These are phyloP conservation scores for Ellobium chinense DNA, from an alignment of 2,888 invertebrate species.

Conservation along the genomic window DNA sequence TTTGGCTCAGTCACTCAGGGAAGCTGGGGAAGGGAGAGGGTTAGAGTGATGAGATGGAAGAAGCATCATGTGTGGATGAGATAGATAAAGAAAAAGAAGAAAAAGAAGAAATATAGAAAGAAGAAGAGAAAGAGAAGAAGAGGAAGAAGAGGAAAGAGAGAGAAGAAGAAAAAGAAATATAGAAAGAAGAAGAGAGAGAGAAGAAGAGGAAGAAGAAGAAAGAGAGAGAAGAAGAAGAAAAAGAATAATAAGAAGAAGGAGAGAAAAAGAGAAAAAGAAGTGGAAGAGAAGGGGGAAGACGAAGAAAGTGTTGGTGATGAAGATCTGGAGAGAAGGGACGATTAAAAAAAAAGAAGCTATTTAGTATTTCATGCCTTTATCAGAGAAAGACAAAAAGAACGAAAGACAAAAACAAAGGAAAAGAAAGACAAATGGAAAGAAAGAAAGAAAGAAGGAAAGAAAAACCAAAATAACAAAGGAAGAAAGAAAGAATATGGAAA, in stretches of 20 bases:
- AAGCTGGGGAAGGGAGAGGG: not conserved
- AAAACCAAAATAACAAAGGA: not conserved
- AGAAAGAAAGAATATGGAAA: not conserved
- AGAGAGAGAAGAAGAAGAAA: not conserved
- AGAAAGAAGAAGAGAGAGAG: not conserved
- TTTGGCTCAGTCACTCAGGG: not conserved
- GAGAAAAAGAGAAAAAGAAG: not conserved
- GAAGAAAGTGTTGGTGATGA: too few relatives aligned
- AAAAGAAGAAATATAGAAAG: not conserved
- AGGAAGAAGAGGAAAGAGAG: constrained; percentile 1
- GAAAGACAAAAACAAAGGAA: not conserved
- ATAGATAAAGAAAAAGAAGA: not conserved
- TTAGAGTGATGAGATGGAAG: too few relatives aligned
- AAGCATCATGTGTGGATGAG: not conserved
- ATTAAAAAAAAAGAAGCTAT: too few relatives aligned
- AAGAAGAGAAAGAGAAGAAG: constrained; percentile 12
- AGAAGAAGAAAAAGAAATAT: not conserved
- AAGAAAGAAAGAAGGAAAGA: not conserved
- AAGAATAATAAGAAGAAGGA: not conserved
- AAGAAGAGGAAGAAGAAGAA: constrained; percentile 9
- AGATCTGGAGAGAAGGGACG: too few relatives aligned
- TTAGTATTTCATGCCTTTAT: too few relatives aligned
- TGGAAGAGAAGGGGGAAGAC: not conserved
- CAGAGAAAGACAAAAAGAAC: too few relatives aligned
- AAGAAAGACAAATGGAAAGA: not conserved